Evolutionary conservation across 2,888 invertebrate species (phyloP), one percentile per base, ranked within the genome.

Genomic region (Hypomecis punctinalis): DNA sequence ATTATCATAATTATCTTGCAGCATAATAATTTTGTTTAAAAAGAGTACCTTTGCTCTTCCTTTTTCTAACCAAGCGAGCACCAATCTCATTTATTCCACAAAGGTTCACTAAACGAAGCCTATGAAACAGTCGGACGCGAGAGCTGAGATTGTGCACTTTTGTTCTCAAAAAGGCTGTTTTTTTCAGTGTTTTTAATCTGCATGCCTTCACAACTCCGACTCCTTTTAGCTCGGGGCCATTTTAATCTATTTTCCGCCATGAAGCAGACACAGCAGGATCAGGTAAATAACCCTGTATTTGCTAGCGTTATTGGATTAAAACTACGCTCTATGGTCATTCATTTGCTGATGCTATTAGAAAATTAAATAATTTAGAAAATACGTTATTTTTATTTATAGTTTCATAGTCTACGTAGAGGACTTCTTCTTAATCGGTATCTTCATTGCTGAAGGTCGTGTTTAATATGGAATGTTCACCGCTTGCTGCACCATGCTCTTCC

Each of bases 121-220:
- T 60, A 64, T 56, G 60, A 57, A 58, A 62, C 51, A 55, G 55
- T 39, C 56, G 13, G 46, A 54, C 60, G 37, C 55, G 56, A 59
- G 54, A 51, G 48, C 40, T 48, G 69, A 51, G 62, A 70, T 84
- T 86, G 84, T 80, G 64, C 74, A 81, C 78, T 82, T 82, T 84
- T 82, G 82, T 81, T 80, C 66, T 66, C 68, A 77, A 80, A 80
- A 80, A 81, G 74, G 72, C 74, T 79, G 73, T 72, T 76, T 76
- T 84, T 85, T 82, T 74, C 83, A 79, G 76, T 82, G 83, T 85
- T 91, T 91, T 91, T 90, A 91, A 90, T 91, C 88, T 90, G 83
- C 84, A 78, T 84, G 85, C 87, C 83, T 89, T 88, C 85, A 84
- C 85, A 82, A 80, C 80, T 81, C 45, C 74, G 67, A 75, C 79